Conservation (phyloP, 2,888 invertebrate species). For the Nycteola revayana region DNA sequence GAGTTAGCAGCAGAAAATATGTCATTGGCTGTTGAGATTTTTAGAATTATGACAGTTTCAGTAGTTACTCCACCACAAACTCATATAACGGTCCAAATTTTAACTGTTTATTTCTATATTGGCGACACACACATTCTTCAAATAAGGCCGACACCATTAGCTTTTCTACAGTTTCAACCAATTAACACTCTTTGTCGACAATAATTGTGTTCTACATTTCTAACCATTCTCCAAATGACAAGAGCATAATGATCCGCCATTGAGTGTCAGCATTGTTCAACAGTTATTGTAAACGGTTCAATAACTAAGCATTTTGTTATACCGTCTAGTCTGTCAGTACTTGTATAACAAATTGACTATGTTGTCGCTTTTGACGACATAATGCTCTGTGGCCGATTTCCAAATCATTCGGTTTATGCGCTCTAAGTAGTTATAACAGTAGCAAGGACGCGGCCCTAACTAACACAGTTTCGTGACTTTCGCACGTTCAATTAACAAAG, state of each 20-base stretch:
- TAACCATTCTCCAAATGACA: not conserved
- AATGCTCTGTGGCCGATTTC: slow-evolving; percentile 23
- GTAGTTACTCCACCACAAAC: too few relatives aligned
- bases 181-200: too few relatives aligned
- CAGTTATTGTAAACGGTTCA: slow-evolving; percentile 24
- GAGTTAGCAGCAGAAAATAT: too few relatives aligned
- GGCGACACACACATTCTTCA: too few relatives aligned
- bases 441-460: slow-evolving; percentile 14
- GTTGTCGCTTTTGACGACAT: slow-evolving; percentile 28
- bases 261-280: slow-evolving; percentile 12
- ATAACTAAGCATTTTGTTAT: slow-evolving; percentile 18
- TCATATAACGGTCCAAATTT: too few relatives aligned
- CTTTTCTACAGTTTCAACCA: too few relatives aligned
- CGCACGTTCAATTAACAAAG: slow-evolving; percentile 11
- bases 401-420: slow-evolving; percentile 26
- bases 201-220: too few relatives aligned
- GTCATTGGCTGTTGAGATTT: too few relatives aligned
- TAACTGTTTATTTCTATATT: too few relatives aligned
- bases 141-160: too few relatives aligned
- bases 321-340: slow-evolving; percentile 23
- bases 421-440: slow-evolving; percentile 11
- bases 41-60: too few relatives aligned
- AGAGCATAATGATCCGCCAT: not conserved
- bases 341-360: slow-evolving; percentile 29
- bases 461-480: slow-evolving; percentile 8